Conservation (phyloP, 2,113 vertebrate genomes). For the Damaliscus lunatus region DNA sequence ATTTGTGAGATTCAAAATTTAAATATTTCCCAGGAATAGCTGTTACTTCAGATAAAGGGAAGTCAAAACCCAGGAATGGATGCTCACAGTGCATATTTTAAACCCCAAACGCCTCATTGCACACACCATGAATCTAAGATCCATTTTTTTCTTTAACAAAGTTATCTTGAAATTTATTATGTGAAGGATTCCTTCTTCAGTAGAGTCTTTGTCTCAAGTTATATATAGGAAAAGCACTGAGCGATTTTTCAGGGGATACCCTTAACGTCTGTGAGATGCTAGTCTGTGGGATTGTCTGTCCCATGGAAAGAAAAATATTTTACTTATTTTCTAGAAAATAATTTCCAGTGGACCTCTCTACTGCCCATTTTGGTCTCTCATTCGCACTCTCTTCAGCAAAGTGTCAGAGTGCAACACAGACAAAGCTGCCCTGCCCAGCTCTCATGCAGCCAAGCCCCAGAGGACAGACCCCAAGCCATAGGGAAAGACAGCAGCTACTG, state of each 20-base stretch:
- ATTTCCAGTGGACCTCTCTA: background rate
- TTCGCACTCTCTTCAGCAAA: background rate
- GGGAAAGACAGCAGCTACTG: background rate
- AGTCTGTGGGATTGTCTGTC: background rate
- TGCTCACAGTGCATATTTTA: background rate
- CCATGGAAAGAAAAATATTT: background rate
- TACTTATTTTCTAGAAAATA: slow-evolving; percentile 38
- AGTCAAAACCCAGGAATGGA: background rate
- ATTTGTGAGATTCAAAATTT: background rate
- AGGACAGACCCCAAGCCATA: background rate
- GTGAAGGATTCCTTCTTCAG: background rate
- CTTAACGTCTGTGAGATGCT: slow-evolving; percentile 33
- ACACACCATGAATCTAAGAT: background rate
- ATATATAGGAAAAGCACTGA: background rate
- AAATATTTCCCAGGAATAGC: background rate
- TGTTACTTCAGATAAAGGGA: background rate
- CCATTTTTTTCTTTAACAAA: background rate
- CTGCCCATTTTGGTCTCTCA: background rate
- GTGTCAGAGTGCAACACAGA: background rate
- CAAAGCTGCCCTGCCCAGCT: background rate
- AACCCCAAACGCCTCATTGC: background rate
- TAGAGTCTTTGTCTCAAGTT: background rate
- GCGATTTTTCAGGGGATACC: background rate
- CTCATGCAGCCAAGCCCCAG: background rate
- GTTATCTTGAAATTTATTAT: slow-evolving; percentile 35